Percentiles rank a stretch among this genome's conserved stretches.
phyloP scores from a whole-genome alignment of 2,797 vertebrate genomes.

The Natrix natrix region DNA sequence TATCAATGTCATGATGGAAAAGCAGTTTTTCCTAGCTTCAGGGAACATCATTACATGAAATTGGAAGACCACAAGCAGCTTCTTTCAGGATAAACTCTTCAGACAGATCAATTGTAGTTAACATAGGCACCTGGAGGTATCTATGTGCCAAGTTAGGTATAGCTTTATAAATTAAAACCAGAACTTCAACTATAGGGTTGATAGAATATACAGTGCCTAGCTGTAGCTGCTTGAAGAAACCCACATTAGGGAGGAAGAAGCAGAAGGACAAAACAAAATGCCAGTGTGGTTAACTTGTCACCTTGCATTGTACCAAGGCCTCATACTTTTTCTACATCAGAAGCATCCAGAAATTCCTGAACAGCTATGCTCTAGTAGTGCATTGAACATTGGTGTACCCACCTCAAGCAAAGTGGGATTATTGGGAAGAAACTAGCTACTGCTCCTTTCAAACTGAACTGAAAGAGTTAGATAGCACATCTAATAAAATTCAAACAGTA shows the following conservation, averaged over 20 bases:
- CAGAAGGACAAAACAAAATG: background rate
- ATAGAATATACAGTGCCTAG: background rate
- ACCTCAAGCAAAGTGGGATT: background rate
- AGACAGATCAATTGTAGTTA: background rate
- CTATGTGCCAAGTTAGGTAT: background rate
- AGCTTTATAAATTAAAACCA: background rate
- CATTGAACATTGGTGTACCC: background rate
- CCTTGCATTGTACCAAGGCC: background rate
- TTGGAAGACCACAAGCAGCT: background rate
- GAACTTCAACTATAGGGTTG: background rate
- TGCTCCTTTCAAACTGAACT: background rate
- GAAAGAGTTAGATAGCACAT: background rate
- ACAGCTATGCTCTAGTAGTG: background rate
- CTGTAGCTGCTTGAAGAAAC: background rate
- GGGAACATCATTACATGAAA: background rate
- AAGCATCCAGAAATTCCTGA: background rate
- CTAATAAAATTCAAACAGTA: background rate
- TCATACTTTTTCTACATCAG: background rate
- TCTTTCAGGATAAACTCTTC: background rate
- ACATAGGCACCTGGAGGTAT: background rate
- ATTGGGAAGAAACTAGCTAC: background rate
- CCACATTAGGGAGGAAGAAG: background rate
- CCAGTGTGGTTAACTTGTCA: background rate
- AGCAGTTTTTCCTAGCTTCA: background rate
- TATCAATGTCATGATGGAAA: background rate